Evolutionary conservation across 2,113 vertebrate genomes (phyloP), one percentile per base, ranked within the genome.

Genomic region (Cervus canadensis): DNA sequence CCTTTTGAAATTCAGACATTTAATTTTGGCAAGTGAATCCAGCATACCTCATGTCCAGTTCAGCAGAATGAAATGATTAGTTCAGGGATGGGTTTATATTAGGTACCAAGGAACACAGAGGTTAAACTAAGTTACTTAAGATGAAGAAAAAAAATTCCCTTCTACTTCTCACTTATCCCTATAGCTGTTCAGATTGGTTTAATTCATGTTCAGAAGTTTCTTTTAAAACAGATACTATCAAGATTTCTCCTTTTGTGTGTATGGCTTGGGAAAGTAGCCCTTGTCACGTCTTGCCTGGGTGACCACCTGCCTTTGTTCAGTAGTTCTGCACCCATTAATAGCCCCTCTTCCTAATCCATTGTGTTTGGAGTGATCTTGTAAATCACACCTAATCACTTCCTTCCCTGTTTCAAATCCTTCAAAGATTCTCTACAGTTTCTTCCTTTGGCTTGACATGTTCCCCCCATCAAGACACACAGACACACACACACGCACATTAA

Each of bases 141-240:
- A 45, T 59, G 45, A 52, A 62, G 7, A 76, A 57, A 48, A 81
- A 21, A 11, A 10, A 54, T 59, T 89, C n/a, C 33, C 26, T 36
- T 56, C 15, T 62, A 14, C 54, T 87, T 96, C 89, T 89, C 48
- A 59, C 26, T 94, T 81, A n/a, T 67, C 81, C 21, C 25, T 83
- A 0, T 56, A 56, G 26, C 79, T 52, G 52, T 45, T 90, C 21
- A 85, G 43, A 33, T 84, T 83, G 60, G 25, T 60, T 91, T 91
- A 82, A 56, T 62, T 91, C 76, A 82, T 57, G 78, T 60, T 64
- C 40, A 94, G 87, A 97, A 76, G 33, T 95, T 93, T 60, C 64
- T 87, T 97, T 96, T 64, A 76, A 67, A 60, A 43, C 40, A 50
- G 83, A 43, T 85, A 48, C 11, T 89, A 43, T 89, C 25, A 76